These are phyloP conservation scores for Apostichopus japonicus DNA, from an alignment of 35 echinoderm and acorn worm genomes.

Conservation along the genomic window DNA sequence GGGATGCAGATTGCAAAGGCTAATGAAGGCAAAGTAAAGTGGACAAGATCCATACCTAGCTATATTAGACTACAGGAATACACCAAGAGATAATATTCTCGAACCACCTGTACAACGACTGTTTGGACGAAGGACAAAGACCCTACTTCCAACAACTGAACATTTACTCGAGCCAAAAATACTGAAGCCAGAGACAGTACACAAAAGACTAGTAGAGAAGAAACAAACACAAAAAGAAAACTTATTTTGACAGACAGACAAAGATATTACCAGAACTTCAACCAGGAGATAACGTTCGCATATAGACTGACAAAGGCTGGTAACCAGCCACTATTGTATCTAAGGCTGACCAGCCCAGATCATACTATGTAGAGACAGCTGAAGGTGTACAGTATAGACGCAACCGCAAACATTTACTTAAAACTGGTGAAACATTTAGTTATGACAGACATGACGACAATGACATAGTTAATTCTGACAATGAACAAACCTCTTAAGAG, in stretches of 20 bases:
- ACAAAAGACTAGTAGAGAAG: too few relatives aligned
- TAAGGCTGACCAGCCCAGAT: too few relatives aligned
- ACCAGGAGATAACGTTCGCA: not conserved
- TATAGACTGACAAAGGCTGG: not conserved
- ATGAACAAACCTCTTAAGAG: too few relatives aligned
- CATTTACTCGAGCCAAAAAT: not conserved
- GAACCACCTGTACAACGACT: not conserved
- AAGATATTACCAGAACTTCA: not conserved
- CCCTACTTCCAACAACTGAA: constrained; percentile 19
- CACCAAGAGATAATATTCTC: constrained; percentile 55
- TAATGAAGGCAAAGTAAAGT: too few relatives aligned
- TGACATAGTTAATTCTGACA: too few relatives aligned
- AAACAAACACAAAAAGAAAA: not conserved
- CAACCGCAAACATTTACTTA: too few relatives aligned
- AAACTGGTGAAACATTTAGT: too few relatives aligned
- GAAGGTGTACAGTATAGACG: too few relatives aligned
- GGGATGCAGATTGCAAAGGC: too few relatives aligned
- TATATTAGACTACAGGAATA: constrained; percentile 71
- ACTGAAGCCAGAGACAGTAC: too few relatives aligned
- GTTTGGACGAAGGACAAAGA: constrained; percentile 38
- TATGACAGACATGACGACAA: too few relatives aligned
- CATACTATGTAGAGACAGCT: too few relatives aligned
- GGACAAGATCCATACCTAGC: constrained; percentile 61
- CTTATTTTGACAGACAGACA: constrained; percentile 18
- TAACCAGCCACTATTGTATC: not conserved